A percentile compares a stretch with the other conserved stretches of the same genome.
Evolutionary conservation across 1,140 invertebrate species (phyloP).

Genomic region (Drosophila nigromelanica): DNA sequence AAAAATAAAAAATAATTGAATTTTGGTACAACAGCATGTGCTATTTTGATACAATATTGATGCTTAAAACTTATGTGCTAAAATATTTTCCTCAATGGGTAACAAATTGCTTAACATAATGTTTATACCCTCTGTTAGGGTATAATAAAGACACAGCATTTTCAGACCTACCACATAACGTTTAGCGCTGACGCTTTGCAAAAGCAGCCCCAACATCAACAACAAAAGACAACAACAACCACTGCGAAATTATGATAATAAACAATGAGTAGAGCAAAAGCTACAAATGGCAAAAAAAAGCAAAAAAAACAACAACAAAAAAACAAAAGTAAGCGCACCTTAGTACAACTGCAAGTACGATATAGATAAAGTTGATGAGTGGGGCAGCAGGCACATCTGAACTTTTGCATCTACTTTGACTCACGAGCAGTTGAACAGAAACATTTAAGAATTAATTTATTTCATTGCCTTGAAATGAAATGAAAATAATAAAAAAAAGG

Average conservation of each 20-base stretch:
- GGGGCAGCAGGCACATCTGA: conserved; percentile 26
- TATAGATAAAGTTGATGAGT: conserved; percentile 1
- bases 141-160: conserved; percentile 12
- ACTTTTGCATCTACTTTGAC: conserved; percentile 38
- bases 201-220: conserved; percentile 14
- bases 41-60: background rate
- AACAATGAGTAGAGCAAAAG: conserved; percentile 29
- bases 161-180: conserved; percentile 67
- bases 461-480: conserved; percentile 9
- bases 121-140: background rate
- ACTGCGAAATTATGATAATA: conserved; percentile 51
- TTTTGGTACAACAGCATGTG: too few species aligned
- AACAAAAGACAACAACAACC: conserved; percentile 1
- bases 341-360: background rate
- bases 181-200: conserved; percentile 41
- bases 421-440: background rate
- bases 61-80: too few species aligned
- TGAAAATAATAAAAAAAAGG: conserved; percentile 27
- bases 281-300: conserved; percentile 26
- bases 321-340: conserved; percentile 13
- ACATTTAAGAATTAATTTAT: conserved; percentile 37
- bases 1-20: too few species aligned
- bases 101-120: too few species aligned
- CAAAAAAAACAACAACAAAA: too few species aligned
- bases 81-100: background rate